Percentiles rank a stretch among this genome's conserved stretches.
These are phyloP conservation scores for Brachyptera putata DNA, from an alignment of 2,888 invertebrate genomes.

Conservation along the genomic window DNA sequence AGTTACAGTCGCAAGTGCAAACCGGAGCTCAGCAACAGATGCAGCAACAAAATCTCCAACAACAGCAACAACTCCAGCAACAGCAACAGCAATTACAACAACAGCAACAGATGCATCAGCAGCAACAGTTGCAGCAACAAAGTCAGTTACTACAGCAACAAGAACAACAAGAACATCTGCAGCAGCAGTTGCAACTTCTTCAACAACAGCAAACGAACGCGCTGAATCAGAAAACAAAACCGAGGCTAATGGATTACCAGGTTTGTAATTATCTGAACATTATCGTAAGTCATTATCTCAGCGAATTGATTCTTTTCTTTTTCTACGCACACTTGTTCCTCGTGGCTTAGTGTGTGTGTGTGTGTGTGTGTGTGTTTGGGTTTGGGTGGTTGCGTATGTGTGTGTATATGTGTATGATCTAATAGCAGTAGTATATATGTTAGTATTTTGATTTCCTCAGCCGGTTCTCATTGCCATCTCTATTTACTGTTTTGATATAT, in stretches of 20 bases:
- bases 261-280: slow-evolving; percentile 17
- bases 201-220: slow-evolving; percentile 30
- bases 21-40: slow-evolving; percentile 44
- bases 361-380: background rate
- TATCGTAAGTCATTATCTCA: no score
- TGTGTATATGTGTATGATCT: no score
- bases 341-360: background rate
- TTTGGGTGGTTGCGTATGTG: background rate
- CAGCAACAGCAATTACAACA: slow-evolving; percentile 25
- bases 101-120: slow-evolving; percentile 17
- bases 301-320: no score
- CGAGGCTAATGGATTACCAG: slow-evolving; percentile 29
- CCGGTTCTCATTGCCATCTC: no score
- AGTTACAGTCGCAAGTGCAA: slow-evolving; percentile 52
- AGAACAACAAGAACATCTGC: slow-evolving; percentile 27
- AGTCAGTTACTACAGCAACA: slow-evolving; percentile 2
- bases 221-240: slow-evolving; percentile 23
- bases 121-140: slow-evolving; percentile 1
- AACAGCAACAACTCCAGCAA: slow-evolving; percentile 22
- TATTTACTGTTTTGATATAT: no score
- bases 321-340: background rate
- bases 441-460: no score
- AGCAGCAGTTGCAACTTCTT: slow-evolving; percentile 29
- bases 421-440: no score
- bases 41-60: slow-evolving; percentile 47